Percentiles rank a stretch among this genome's conserved stretches.
These are phyloP conservation scores for Pedionomus torquatus DNA, from an alignment of 2,113 vertebrate species.

Conservation along the genomic window DNA sequence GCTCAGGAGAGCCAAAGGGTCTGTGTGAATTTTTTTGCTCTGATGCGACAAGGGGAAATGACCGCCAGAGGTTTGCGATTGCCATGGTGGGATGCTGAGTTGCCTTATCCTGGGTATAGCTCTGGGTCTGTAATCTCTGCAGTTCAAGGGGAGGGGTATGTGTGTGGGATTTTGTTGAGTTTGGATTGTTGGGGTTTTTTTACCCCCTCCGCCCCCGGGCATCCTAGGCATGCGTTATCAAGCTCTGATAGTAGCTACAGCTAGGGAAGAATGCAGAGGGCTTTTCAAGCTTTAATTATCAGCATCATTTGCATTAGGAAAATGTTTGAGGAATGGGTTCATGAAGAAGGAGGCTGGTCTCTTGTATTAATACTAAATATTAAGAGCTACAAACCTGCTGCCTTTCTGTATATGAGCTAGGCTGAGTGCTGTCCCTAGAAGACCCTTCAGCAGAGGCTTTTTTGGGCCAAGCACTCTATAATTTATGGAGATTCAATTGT, in stretches of 20 bases:
- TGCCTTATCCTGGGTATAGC: background rate
- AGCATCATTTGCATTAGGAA: background rate
- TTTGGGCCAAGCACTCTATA: background rate
- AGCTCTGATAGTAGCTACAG: background rate
- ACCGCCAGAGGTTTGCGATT: background rate
- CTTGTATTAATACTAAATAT: background rate
- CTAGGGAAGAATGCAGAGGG: background rate
- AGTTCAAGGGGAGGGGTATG: background rate
- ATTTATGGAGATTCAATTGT: background rate
- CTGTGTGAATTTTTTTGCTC: background rate
- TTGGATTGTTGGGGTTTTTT: too few species aligned
- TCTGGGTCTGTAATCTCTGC: background rate
- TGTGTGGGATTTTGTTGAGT: background rate
- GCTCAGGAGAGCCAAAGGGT: background rate
- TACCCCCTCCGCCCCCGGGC: background rate
- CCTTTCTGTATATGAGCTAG: background rate
- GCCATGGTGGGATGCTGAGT: background rate
- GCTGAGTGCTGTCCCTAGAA: background rate
- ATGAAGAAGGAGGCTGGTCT: background rate
- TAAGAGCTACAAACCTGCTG: background rate
- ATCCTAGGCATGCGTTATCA: background rate
- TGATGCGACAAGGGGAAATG: background rate
- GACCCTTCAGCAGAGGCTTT: constrained; percentile 13
- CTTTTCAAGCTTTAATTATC: constrained; percentile 18
- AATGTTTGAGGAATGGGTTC: background rate